phyloP scores from a whole-genome alignment of 53 echinoderm and acorn worm species.

The Pentamera pediparva region DNA sequence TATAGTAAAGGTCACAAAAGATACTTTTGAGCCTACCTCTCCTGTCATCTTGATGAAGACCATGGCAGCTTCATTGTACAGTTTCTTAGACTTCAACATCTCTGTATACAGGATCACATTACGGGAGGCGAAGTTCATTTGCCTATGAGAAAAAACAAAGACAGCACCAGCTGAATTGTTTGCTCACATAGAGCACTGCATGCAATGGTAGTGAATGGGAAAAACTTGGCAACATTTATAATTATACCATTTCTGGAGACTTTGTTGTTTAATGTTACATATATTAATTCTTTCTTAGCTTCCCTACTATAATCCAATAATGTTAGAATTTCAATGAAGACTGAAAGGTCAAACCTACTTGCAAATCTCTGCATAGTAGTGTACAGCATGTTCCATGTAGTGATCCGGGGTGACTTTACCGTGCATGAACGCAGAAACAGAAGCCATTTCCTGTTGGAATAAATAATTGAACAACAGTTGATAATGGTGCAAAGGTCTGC shows the following conservation, averaged over 20 bases:
- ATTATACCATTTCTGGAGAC: background rate
- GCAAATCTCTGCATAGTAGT: constrained; percentile 84
- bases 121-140: constrained; percentile 76
- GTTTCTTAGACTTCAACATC: constrained; percentile 76
- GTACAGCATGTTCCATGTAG: constrained; percentile 93
- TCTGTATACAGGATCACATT: constrained; percentile 80
- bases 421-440: constrained; percentile 88
- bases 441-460: constrained; percentile 86
- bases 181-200: no score
- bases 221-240: no score
- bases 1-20: background rate
- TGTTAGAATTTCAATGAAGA: no score
- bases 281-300: background rate
- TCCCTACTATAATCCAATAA: no score
- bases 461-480: constrained; percentile 5
- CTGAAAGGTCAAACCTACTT: constrained; percentile 60
- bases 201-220: no score
- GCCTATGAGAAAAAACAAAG: constrained; percentile 35
- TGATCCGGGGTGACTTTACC: constrained; percentile 89
- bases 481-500: no score
- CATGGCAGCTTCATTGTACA: constrained; percentile 97
- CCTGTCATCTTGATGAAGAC: constrained; percentile 96
- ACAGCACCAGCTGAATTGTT: no score
- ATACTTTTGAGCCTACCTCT: constrained; percentile 50
- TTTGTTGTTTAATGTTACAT: background rate